Evolutionary conservation across 2,113 vertebrate species (phyloP).

Genomic region (Solea senegalensis): DNA sequence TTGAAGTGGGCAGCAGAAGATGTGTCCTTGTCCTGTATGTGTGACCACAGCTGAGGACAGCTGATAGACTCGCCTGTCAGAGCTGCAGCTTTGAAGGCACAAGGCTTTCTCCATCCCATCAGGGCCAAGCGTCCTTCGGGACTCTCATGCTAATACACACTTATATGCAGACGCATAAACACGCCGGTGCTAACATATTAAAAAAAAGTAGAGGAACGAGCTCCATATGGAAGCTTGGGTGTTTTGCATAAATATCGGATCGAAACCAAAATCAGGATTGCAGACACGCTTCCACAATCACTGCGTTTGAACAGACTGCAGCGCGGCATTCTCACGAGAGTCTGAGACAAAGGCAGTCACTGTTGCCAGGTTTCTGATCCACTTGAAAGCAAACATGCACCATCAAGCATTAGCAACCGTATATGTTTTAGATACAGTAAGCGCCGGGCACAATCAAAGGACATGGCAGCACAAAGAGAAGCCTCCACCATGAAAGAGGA

Average conservation of each 20-base stretch:
- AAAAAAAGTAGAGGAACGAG: not conserved
- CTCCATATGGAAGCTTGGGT: not conserved
- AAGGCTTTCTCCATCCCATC: constrained; percentile 32
- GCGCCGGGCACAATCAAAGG: constrained; percentile 40
- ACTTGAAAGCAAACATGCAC: constrained; percentile 38
- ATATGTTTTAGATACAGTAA: constrained; percentile 39
- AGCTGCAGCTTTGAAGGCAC: constrained; percentile 39
- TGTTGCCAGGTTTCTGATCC: constrained; percentile 19
- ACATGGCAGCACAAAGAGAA: constrained; percentile 2
- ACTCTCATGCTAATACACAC: constrained; percentile 7
- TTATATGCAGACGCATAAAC: not conserved
- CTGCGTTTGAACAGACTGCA: too few relatives aligned
- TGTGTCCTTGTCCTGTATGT: constrained; percentile 57
- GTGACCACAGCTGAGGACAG: constrained; percentile 38
- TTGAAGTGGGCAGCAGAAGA: constrained; percentile 41
- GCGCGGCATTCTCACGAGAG: constrained; percentile 18
- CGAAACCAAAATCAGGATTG: not conserved
- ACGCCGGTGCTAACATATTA: not conserved
- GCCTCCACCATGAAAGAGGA: constrained; percentile 20
- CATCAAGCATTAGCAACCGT: constrained; percentile 23
- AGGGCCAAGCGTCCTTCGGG: constrained; percentile 45
- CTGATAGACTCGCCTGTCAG: constrained; percentile 56
- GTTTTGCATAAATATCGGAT: constrained; percentile 2
- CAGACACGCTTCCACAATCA: not conserved
- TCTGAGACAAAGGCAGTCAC: constrained; percentile 34